Conservation (phyloP, 2,888 invertebrate species). For the Andrena hattorfiana region DNA sequence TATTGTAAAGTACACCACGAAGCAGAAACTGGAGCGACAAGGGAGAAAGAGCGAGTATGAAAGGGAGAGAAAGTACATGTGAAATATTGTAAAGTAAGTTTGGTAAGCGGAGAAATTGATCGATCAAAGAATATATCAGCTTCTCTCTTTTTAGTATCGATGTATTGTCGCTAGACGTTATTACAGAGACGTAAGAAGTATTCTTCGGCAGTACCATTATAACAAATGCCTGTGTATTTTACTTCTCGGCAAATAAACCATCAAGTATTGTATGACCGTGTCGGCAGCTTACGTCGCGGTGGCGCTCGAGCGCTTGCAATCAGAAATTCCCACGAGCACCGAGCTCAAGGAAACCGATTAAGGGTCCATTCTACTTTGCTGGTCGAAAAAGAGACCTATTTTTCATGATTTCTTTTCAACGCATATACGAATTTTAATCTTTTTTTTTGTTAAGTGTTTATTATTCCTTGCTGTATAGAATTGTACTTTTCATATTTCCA, state of each 20-base stretch:
- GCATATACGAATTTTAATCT: no score
- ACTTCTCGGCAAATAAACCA: constrained; percentile 74
- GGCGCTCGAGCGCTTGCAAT: no score
- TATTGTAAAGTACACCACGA: constrained; percentile 26
- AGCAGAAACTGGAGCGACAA: constrained; percentile 4
- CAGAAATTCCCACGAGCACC: no score
- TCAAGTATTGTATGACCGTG: constrained; percentile 67
- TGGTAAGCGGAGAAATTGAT: constrained; percentile 56
- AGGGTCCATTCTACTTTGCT: no score
- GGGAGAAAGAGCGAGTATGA: background rate
- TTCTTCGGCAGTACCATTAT: constrained; percentile 68
- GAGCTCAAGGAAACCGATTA: no score
- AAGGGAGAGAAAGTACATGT: background rate
- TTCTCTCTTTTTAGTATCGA: constrained; percentile 75
- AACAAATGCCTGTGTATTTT: constrained; percentile 75
- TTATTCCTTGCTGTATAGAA: no score
- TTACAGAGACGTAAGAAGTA: constrained; percentile 67
- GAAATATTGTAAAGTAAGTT: constrained; percentile 63
- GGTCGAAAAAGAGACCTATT: no score
- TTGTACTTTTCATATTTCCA: no score
- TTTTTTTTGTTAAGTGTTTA: no score
- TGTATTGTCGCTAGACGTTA: constrained; percentile 74
- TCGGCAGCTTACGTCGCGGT: no score
- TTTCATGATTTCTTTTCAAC: no score
- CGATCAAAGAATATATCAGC: constrained; percentile 57